These are phyloP conservation scores for Jordanella pulchra DNA, from an alignment of 2,797 vertebrate species.

Conservation along the genomic window DNA sequence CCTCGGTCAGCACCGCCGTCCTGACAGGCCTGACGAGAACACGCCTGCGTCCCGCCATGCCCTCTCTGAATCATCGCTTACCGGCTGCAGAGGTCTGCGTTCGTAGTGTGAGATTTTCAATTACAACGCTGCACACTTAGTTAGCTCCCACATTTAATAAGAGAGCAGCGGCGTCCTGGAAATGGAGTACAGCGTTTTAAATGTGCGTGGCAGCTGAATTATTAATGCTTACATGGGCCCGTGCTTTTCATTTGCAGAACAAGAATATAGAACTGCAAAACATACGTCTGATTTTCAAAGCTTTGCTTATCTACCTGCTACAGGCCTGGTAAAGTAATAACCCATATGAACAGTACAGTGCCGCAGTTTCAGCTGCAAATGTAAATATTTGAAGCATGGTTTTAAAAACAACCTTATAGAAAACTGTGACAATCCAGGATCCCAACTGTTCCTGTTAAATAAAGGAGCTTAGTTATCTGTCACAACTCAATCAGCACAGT, in stretches of 20 bases:
- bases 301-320: conserved; percentile 16
- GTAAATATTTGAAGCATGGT: conserved; percentile 9
- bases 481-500: background rate
- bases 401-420: background rate
- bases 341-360: background rate
- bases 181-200: conserved; percentile 16
- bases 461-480: background rate
- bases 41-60: conserved; percentile 23
- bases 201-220: conserved; percentile 3
- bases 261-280: background rate
- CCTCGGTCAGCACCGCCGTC: conserved; percentile 54
- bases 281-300: conserved; percentile 13
- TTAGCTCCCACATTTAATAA: conserved; percentile 24
- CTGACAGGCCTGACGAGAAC: conserved; percentile 58
- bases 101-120: conserved; percentile 12
- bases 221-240: conserved; percentile 4
- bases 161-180: conserved; percentile 4
- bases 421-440: background rate
- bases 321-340: background rate
- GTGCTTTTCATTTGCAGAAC: conserved; percentile 10
- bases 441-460: background rate
- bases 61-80: conserved; percentile 14
- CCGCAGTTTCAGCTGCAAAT: conserved; percentile 1
- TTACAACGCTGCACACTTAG: conserved; percentile 9
- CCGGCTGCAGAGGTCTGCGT: background rate